A percentile compares a stretch with the other conserved stretches of the same genome.
These are phyloP conservation scores for Eumaeus atala DNA, from an alignment of 1,140 invertebrate genomes.

Conservation along the genomic window DNA sequence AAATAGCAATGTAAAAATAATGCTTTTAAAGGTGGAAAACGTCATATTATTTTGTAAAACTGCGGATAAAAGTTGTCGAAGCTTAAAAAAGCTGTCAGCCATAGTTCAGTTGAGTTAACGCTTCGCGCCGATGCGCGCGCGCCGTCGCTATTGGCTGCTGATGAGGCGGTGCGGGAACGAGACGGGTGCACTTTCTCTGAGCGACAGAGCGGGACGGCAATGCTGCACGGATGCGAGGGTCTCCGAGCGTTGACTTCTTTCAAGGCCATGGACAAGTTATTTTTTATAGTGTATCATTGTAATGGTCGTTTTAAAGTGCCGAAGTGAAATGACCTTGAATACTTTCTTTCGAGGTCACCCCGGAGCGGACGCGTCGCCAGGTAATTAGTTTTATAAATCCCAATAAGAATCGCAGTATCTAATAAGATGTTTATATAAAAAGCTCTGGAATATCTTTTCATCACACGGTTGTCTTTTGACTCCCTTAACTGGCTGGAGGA, in stretches of 20 bases:
- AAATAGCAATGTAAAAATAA: slow-evolving; percentile 1
- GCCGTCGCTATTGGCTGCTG: slow-evolving; percentile 44
- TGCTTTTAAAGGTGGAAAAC: background rate
- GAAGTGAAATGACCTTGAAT: slow-evolving; percentile 55
- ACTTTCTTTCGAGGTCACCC: slow-evolving; percentile 63
- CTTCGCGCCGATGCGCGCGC: slow-evolving; percentile 62
- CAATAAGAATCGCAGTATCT: background rate
- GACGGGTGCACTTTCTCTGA: slow-evolving; percentile 25
- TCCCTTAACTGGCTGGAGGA: too few species aligned
- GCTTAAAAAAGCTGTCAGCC: slow-evolving; percentile 53
- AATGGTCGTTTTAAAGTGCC: slow-evolving; percentile 45
- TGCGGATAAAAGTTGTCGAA: slow-evolving; percentile 44
- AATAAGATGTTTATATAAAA: too few species aligned
- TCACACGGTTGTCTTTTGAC: too few species aligned
- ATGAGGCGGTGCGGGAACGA: slow-evolving; percentile 39
- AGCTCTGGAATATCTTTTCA: too few species aligned
- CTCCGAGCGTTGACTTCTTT: slow-evolving; percentile 65
- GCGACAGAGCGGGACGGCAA: slow-evolving; percentile 36
- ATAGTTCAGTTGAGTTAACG: slow-evolving; percentile 63
- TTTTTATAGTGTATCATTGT: slow-evolving; percentile 59
- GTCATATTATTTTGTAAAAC: slow-evolving; percentile 13
- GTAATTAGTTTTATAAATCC: slow-evolving; percentile 20
- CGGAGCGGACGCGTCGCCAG: slow-evolving; percentile 11
- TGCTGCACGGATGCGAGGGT: slow-evolving; percentile 62
- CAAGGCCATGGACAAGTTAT: slow-evolving; percentile 57